A percentile compares a stretch with the other conserved stretches of the same genome.
These are phyloP conservation scores for Echeneis naucrates DNA, from an alignment of 2,797 vertebrate species.

Conservation along the genomic window DNA sequence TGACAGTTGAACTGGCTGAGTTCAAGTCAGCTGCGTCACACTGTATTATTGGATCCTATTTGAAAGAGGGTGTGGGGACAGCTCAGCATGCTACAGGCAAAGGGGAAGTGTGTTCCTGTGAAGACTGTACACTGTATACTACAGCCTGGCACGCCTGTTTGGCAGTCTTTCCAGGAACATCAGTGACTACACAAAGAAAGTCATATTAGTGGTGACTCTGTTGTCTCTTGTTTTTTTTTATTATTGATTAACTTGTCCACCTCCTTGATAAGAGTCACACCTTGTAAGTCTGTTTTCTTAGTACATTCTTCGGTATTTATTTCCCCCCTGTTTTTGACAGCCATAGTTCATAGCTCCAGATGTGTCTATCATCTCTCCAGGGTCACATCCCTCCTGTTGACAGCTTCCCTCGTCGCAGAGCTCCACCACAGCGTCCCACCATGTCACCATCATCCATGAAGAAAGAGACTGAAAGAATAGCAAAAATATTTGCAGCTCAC, in stretches of 20 bases:
- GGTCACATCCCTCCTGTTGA: slow-evolving; percentile 29
- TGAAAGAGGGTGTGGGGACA: background rate
- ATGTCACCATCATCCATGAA: slow-evolving; percentile 76
- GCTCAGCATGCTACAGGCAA: background rate
- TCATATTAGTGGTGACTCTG: too few species aligned
- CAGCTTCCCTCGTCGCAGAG: slow-evolving; percentile 40
- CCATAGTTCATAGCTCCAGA: background rate
- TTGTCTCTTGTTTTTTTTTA: background rate
- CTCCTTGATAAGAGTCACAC: background rate
- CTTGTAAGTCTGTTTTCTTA: background rate
- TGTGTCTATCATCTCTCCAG: slow-evolving; percentile 53
- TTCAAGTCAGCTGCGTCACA: background rate
- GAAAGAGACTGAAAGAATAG: slow-evolving; percentile 83
- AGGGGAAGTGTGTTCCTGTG: background rate
- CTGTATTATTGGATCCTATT: background rate
- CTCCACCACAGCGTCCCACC: slow-evolving; percentile 61
- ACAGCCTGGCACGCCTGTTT: background rate
- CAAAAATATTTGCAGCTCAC: slow-evolving; percentile 82
- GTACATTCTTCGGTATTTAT: too few species aligned
- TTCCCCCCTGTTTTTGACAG: too few species aligned
- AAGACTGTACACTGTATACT: background rate
- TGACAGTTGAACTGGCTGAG: background rate
- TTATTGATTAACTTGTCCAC: background rate
- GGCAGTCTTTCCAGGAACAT: background rate
- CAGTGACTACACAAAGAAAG: background rate